Evolutionary conservation across 2,888 invertebrate genomes (phyloP).

Genomic region (Macrophya alboannulata): DNA sequence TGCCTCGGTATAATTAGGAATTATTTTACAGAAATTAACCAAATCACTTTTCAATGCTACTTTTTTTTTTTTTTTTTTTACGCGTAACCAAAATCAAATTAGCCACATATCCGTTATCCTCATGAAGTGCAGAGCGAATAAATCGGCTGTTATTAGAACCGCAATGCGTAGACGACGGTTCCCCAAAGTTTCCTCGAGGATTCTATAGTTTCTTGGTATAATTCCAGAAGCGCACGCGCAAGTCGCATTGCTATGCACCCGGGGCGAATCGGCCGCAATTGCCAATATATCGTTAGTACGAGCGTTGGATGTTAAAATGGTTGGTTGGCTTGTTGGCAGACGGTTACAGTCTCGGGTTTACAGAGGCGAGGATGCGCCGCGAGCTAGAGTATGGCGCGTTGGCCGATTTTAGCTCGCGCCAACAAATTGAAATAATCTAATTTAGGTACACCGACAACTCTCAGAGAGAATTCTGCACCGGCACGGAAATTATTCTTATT

Average conservation of each 20-base stretch:
- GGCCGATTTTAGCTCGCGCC: slow-evolving; percentile 53
- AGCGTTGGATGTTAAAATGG: slow-evolving; percentile 70
- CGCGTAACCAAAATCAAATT: neutral
- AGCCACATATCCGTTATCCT: neutral
- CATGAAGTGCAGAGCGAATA: neutral
- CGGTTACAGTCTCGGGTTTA: slow-evolving; percentile 43
- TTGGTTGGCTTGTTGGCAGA: slow-evolving; percentile 53
- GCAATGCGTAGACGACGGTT: slow-evolving; percentile 74
- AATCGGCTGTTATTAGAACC: slow-evolving; percentile 74
- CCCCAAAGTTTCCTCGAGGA: slow-evolving; percentile 51
- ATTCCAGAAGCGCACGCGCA: slow-evolving; percentile 69
- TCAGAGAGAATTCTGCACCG: slow-evolving; percentile 1
- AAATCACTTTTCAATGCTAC: neutral
- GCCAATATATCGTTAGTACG: slow-evolving; percentile 74
- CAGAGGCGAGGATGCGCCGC: slow-evolving; percentile 24
- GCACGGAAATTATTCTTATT: slow-evolving; percentile 34
- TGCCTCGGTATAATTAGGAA: neutral
- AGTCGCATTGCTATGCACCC: slow-evolving; percentile 70
- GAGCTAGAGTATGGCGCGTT: neutral
- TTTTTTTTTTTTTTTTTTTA: neutral
- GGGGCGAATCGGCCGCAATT: slow-evolving; percentile 69
- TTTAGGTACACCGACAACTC: slow-evolving; percentile 28
- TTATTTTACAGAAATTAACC: neutral
- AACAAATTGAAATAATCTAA: slow-evolving; percentile 55
- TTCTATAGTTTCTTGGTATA: slow-evolving; percentile 8